Percentiles rank a stretch among this genome's conserved stretches.
These are phyloP conservation scores for Deroplatys truncata DNA, from an alignment of 2,888 invertebrate species.

Conservation along the genomic window DNA sequence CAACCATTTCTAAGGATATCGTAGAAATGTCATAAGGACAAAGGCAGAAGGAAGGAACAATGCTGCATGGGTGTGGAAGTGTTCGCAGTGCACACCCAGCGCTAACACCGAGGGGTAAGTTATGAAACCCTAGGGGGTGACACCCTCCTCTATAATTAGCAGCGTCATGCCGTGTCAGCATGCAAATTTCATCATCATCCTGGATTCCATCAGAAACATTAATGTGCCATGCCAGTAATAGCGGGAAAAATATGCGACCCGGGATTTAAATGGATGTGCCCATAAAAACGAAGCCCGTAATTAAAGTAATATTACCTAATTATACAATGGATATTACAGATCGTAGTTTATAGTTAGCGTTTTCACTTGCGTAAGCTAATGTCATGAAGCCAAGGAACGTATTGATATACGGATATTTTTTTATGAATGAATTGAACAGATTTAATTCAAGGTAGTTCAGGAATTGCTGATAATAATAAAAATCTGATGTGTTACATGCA, in stretches of 20 bases:
- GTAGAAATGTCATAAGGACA: too few relatives aligned
- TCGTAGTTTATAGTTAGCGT: neutral
- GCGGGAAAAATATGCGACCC: neutral
- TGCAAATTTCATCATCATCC: neutral
- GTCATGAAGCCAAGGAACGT: too few relatives aligned
- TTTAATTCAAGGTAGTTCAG: too few relatives aligned
- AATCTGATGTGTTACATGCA: too few relatives aligned
- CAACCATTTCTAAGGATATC: too few relatives aligned
- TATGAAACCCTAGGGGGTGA: neutral
- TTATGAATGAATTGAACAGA: too few relatives aligned
- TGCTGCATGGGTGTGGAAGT: neutral
- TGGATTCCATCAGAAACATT: neutral
- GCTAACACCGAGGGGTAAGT: neutral
- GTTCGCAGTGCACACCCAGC: neutral
- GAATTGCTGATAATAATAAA: too few relatives aligned
- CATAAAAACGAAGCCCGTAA: neutral
- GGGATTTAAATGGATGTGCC: neutral
- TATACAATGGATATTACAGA: neutral
- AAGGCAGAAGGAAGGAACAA: neutral
- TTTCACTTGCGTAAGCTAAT: neutral
- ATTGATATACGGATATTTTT: too few relatives aligned
- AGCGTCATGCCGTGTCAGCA: neutral
- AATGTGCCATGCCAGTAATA: neutral
- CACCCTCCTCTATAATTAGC: neutral
- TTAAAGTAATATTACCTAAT: neutral